Conservation (phyloP, 1,140 invertebrate genomes). For the Condylostylus longicornis region DNA sequence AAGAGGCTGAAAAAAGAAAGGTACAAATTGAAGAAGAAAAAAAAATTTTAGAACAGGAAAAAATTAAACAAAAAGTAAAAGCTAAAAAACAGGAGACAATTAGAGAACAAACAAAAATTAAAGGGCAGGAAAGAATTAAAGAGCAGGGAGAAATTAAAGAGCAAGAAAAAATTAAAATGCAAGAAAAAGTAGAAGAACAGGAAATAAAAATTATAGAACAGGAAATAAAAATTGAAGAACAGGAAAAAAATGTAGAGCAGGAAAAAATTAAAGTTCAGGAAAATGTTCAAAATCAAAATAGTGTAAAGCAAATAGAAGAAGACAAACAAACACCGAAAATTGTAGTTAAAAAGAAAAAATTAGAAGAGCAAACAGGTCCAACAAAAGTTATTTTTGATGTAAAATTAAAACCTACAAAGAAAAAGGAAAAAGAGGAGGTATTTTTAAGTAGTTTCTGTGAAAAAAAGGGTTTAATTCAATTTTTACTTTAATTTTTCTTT, state of each 20-base stretch:
- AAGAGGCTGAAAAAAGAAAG: constrained; percentile 21
- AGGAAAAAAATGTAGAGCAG: constrained; percentile 1
- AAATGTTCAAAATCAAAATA: background rate
- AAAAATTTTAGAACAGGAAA: constrained; percentile 6
- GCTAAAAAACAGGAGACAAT: constrained; percentile 6
- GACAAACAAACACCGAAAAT: background rate
- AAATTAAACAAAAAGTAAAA: constrained; percentile 4
- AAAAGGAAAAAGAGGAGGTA: background rate
- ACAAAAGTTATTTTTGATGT: constrained; percentile 17
- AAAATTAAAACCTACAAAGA: constrained; percentile 11
- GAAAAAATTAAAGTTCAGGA: background rate
- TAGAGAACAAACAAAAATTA: constrained; percentile 7
- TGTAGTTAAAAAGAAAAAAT: constrained; percentile 7
- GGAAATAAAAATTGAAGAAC: background rate
- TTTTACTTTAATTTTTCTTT: background rate
- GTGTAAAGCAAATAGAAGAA: constrained; percentile 11
- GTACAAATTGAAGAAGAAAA: constrained; percentile 14
- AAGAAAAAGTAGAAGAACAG: constrained; percentile 3
- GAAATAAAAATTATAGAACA: background rate
- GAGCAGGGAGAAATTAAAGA: constrained; percentile 1
- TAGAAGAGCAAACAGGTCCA: too few relatives aligned
- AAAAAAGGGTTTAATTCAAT: too few relatives aligned
- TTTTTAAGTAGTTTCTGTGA: too few relatives aligned
- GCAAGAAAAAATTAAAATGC: background rate
- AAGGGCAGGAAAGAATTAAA: constrained; percentile 1